A percentile compares a stretch with the other conserved stretches of the same genome.
Conservation (phyloP, 1,140 invertebrate species). For the Achroia grisella region DNA sequence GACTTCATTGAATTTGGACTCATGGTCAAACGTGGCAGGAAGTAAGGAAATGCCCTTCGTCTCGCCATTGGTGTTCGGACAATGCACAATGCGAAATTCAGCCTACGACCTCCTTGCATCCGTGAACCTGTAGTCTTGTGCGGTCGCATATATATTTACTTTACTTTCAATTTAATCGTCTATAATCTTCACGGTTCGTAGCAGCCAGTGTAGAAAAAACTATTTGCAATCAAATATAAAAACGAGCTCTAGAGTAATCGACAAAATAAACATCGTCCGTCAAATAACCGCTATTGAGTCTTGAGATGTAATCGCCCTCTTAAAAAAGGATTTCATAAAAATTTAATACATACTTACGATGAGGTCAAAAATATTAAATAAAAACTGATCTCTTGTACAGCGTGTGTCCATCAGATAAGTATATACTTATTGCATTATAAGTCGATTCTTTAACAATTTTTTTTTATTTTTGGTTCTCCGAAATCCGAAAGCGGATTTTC, state of each 20-base stretch:
- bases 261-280: neutral
- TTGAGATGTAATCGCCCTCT: slow-evolving; percentile 1
- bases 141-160: too few relatives aligned
- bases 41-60: slow-evolving; percentile 57
- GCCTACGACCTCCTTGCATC: slow-evolving; percentile 45
- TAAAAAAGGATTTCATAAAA: slow-evolving; percentile 13
- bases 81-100: slow-evolving; percentile 61
- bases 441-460: too few relatives aligned
- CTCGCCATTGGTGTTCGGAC: slow-evolving; percentile 31
- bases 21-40: slow-evolving; percentile 36
- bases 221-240: too few relatives aligned
- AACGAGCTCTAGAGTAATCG: neutral
- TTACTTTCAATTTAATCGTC: neutral
- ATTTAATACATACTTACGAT: slow-evolving; percentile 11
- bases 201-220: too few relatives aligned
- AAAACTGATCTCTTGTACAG: slow-evolving; percentile 1
- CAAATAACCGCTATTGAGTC: neutral
- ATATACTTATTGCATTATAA: too few relatives aligned
- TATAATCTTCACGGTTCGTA: slow-evolving; percentile 7
- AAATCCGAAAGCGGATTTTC: too few relatives aligned
- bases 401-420: too few relatives aligned
- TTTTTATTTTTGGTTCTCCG: too few relatives aligned
- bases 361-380: slow-evolving; percentile 12
- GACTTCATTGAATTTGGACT: slow-evolving; percentile 4
- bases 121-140: slow-evolving; percentile 25